Conservation (phyloP, 1,140 invertebrate species). For the Rhagoletis zephyria region DNA sequence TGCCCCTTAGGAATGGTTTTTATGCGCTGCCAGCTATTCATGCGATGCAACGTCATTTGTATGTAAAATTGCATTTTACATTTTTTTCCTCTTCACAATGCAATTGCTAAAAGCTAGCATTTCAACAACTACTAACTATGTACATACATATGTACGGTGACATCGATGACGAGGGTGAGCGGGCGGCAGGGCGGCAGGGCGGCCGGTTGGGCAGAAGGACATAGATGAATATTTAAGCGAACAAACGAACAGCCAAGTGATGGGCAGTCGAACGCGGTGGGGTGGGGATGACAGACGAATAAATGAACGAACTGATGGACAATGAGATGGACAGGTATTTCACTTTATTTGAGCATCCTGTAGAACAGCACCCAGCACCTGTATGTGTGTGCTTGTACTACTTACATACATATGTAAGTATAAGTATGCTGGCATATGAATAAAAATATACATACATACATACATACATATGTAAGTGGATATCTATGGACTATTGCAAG, state of each 20-base stretch:
- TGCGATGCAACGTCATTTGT: background rate
- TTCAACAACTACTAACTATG: background rate
- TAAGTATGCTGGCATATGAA: background rate
- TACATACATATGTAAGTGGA: background rate
- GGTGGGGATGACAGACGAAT: background rate
- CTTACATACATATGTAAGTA: background rate
- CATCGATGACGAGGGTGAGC: background rate
- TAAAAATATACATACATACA: background rate
- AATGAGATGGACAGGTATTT: slow-evolving; percentile 48
- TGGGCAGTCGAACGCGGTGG: background rate
- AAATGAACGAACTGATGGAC: slow-evolving; percentile 26
- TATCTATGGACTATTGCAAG: background rate
- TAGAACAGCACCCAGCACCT: background rate
- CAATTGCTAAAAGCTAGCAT: slow-evolving; percentile 35
- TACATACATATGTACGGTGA: too few species aligned
- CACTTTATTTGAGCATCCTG: slow-evolving; percentile 43
- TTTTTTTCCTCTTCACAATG: background rate
- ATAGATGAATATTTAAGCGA: background rate
- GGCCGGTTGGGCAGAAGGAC: too few species aligned
- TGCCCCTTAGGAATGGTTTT: background rate
- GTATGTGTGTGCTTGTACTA: background rate
- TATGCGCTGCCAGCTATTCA: slow-evolving; percentile 4
- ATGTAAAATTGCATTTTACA: slow-evolving; percentile 46
- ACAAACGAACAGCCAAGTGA: background rate
- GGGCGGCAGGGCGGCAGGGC: background rate